Evolutionary conservation across 2,888 invertebrate genomes (phyloP).

Genomic region (Caenorhabditis sp.): DNA sequence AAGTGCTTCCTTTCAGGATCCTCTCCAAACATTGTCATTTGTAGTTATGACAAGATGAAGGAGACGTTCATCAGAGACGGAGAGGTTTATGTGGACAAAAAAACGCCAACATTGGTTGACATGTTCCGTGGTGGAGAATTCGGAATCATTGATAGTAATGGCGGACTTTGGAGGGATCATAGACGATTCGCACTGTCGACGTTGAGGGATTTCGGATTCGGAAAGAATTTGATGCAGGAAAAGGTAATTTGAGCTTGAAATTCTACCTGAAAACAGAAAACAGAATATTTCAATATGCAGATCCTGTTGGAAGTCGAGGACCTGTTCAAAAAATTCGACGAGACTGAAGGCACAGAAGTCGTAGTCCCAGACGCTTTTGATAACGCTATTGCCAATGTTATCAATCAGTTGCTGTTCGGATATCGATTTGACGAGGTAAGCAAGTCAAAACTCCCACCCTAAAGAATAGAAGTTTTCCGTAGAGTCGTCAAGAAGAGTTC

Average conservation of each 20-base stretch:
- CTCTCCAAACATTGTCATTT: constrained; percentile 40
- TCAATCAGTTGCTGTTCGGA: constrained; percentile 41
- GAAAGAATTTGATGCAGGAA: constrained; percentile 59
- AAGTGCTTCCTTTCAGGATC: constrained; percentile 27
- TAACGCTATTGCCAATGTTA: constrained; percentile 45
- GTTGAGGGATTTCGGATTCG: constrained; percentile 64
- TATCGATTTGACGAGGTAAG: constrained; percentile 70
- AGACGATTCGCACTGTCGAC: constrained; percentile 51
- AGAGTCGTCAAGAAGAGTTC: constrained; percentile 52
- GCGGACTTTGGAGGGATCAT: constrained; percentile 57
- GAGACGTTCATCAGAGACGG: constrained; percentile 64
- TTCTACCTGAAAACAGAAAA: too few relatives aligned
- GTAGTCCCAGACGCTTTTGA: constrained; percentile 45
- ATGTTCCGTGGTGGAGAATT: constrained; percentile 47
- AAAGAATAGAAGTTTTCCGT: too few relatives aligned
- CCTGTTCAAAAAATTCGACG: constrained; percentile 24
- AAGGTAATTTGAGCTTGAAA: too few relatives aligned
- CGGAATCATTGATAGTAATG: constrained; percentile 50
- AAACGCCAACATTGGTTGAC: constrained; percentile 10
- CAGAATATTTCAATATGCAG: too few relatives aligned
- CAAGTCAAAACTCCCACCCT: too few relatives aligned
- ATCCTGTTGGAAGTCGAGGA: constrained; percentile 51
- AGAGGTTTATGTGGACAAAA: constrained; percentile 54
- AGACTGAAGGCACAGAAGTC: constrained; percentile 15
- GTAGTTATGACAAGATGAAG: constrained; percentile 54